Conservation (phyloP, 2,797 vertebrate species). For the Enteromius trimaculatus region DNA sequence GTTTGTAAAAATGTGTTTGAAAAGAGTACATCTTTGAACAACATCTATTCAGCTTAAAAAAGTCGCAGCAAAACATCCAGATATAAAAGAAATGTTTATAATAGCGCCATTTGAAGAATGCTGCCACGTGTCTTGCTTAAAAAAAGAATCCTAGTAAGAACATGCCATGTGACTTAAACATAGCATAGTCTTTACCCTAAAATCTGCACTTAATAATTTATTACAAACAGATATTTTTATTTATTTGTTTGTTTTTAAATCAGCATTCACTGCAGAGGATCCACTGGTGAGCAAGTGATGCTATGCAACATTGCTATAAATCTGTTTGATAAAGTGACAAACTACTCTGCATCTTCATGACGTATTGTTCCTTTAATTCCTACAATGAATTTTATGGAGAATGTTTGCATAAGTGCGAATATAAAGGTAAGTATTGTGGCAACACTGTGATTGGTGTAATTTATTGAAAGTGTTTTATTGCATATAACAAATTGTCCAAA, state of each 20-base stretch:
- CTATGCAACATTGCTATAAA: neutral
- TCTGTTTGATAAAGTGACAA: neutral
- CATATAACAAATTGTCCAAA: neutral
- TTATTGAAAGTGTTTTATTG: neutral
- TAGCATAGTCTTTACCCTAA: neutral
- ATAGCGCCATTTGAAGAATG: neutral
- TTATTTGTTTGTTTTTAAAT: neutral
- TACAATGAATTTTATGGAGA: neutral
- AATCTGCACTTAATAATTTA: neutral
- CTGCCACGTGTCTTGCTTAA: neutral
- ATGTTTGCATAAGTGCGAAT: neutral
- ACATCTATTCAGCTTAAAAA: neutral
- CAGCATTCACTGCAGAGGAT: neutral
- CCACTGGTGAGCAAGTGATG: neutral
- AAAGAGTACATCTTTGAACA: neutral
- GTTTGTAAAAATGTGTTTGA: conserved; percentile 1
- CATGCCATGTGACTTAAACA: neutral
- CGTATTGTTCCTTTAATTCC: neutral
- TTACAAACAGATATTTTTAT: neutral
- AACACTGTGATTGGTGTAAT: neutral
- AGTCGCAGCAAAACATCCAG: neutral
- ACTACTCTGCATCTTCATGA: neutral
- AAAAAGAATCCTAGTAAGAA: neutral
- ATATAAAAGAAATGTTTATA: neutral
- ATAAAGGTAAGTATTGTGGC: neutral